Base-by-base conservation (phyloP, 2,888 invertebrate genomes). In the Allophyes oxyacanthae region DNA sequence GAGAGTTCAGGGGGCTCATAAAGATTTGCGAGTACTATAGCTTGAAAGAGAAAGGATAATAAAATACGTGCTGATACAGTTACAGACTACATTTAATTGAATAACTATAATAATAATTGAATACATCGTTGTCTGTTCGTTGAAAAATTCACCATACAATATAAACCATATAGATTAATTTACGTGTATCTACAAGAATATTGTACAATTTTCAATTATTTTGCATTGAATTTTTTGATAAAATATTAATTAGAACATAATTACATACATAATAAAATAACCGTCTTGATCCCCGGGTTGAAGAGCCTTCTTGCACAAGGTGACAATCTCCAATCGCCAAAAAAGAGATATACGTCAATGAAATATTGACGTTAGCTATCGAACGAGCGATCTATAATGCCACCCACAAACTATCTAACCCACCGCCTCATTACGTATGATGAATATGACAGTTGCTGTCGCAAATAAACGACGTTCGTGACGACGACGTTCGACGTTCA, bases 101-200 rank as follows among this genome's bases (percentile, higher is more conserved):
- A 65, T 75, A 75, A 72, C 64, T 77, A 64, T 50, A 57, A 62
- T 64, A 72, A 73, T 52, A 75, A 69, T 46, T 64, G 71, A 62
- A 72, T 77, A 77, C 72, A 77, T 77, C 79, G 77, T 77, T 77
- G 77, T 74, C 61, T 78, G 45, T 67, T 77, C 75, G 75, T 77
- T 78, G 76, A 63, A 64, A 59, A 56, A 55, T 51, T 67, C 62
- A 68, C 63, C 60, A 67, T 72, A 60, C 40, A 64, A 33, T 50
- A 44, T 51, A 57, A 56, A 58, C 54, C 64, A 3, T 52, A 54
- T 40, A 54, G 58, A 63, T 44, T 64, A 49, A 46, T 45, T 42
- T 51, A 64, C 25, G 45, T 57, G 38, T 75, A 75, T 75, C 64
- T 77, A 75, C 75, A 77, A 62, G 44, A 58, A 64, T 68, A 77